Percentiles rank a stretch among this genome's conserved stretches.
phyloP scores from a whole-genome alignment of 2,113 vertebrate species.

The Notothenia coriiceps region DNA sequence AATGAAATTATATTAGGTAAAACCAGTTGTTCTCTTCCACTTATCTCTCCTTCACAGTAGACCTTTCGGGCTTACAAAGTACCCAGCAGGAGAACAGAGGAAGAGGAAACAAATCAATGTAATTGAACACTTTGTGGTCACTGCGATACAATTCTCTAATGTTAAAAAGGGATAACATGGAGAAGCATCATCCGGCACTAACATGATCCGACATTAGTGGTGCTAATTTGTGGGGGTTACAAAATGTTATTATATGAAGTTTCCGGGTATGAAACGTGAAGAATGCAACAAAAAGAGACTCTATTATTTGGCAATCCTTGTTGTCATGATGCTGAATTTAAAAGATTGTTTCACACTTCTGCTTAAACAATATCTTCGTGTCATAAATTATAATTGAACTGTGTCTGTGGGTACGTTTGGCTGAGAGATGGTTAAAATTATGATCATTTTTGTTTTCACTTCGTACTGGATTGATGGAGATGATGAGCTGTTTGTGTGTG shows the following conservation, averaged over 20 bases:
- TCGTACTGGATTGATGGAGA: no score
- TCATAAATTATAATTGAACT: no score
- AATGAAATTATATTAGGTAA: neutral
- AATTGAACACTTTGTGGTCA: constrained; percentile 58
- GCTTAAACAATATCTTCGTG: no score
- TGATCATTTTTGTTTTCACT: no score
- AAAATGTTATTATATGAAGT: constrained; percentile 13
- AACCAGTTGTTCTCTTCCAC: constrained; percentile 15
- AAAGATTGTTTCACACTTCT: no score
- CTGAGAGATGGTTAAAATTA: no score
- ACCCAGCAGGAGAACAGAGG: constrained; percentile 41
- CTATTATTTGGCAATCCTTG: constrained; percentile 9
- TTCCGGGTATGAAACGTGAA: constrained; percentile 7
- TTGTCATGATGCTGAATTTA: constrained; percentile 62
- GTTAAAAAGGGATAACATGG: constrained; percentile 36
- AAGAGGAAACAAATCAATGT: constrained; percentile 57
- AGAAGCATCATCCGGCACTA: constrained; percentile 8
- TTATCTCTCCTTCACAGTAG: neutral
- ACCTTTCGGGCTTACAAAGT: constrained; percentile 30
- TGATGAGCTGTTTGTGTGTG: no score
- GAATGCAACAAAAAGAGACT: neutral
- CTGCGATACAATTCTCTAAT: constrained; percentile 22
- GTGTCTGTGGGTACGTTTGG: no score
- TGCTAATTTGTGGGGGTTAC: neutral
- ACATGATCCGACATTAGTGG: no score